These are phyloP conservation scores for Mnemiopsis leidyi DNA, from an alignment of 37 sponge, comb jelly and placozoan species.

Conservation along the genomic window DNA sequence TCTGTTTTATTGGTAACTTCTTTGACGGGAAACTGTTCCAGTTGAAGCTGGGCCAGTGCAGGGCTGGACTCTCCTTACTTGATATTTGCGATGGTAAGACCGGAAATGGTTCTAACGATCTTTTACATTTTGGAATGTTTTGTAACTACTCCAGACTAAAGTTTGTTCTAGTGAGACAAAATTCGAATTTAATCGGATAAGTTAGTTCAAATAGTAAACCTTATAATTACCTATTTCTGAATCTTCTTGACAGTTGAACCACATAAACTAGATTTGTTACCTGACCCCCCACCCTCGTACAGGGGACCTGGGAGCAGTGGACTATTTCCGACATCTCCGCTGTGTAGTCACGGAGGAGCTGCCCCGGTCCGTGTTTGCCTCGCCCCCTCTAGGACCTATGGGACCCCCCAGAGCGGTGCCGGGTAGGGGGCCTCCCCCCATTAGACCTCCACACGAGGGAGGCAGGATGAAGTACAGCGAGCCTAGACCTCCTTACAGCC, in stretches of 20 bases:
- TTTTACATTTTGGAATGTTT: no score
- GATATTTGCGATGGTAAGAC: constrained; percentile 41
- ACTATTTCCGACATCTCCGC: constrained; percentile 13
- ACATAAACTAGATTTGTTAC: no score
- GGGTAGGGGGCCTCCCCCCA: not conserved
- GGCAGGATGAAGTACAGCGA: not conserved
- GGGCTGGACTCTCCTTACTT: not conserved
- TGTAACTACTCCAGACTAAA: no score
- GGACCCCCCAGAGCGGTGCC: not conserved
- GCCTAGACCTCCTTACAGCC: not conserved
- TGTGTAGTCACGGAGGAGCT: not conserved
- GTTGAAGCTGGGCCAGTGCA: constrained; percentile 41
- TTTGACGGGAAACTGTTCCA: constrained; percentile 57
- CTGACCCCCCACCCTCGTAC: no score
- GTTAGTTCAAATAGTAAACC: no score
- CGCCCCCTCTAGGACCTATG: not conserved
- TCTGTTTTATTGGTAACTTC: constrained; percentile 55
- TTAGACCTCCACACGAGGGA: not conserved
- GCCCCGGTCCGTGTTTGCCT: constrained; percentile 26
- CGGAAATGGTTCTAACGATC: not conserved
- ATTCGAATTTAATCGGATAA: no score
- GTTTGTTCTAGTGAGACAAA: not conserved
- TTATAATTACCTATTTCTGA: no score
- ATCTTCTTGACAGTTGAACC: no score
- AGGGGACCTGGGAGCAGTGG: constrained; percentile 15